Evolutionary conservation across 2,797 vertebrate genomes (phyloP).

Genomic region (Thamnophis elegans): DNA sequence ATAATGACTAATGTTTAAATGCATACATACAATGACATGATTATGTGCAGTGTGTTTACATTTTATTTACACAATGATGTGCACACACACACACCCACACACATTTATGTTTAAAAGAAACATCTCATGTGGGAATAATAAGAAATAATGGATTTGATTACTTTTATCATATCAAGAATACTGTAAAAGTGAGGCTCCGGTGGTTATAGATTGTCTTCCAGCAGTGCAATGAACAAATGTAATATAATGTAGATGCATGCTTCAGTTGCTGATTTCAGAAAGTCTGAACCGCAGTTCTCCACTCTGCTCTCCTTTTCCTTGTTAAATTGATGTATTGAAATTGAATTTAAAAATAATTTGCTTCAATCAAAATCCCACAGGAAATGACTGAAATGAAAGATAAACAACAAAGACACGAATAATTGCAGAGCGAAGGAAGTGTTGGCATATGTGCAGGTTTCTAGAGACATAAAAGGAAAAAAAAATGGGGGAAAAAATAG

Average conservation of each 20-base stretch:
- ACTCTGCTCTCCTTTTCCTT: constrained; percentile 38
- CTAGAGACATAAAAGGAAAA: constrained; percentile 23
- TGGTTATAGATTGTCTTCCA: constrained; percentile 41
- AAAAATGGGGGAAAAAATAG: background rate
- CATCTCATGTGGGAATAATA: constrained; percentile 32
- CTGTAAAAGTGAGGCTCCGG: constrained; percentile 48
- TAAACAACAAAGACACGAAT: constrained; percentile 46
- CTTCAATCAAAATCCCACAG: constrained; percentile 43
- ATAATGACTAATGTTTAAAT: background rate
- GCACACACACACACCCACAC: background rate
- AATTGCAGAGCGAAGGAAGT: background rate
- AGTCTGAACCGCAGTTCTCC: constrained; percentile 46
- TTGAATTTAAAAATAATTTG: constrained; percentile 56
- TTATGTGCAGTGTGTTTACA: background rate
- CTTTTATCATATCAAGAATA: constrained; percentile 36
- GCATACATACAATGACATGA: background rate
- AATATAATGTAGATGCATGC: constrained; percentile 38
- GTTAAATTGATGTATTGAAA: constrained; percentile 48
- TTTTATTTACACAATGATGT: background rate
- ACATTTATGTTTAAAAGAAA: constrained; percentile 21
- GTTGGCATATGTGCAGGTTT: constrained; percentile 18
- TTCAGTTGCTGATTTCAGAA: constrained; percentile 35
- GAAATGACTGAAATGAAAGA: constrained; percentile 52
- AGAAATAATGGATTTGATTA: constrained; percentile 37
- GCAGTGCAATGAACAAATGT: constrained; percentile 45